phyloP scores from a whole-genome alignment of 2,113 vertebrate species.

The Sclerurus mexicanus region DNA sequence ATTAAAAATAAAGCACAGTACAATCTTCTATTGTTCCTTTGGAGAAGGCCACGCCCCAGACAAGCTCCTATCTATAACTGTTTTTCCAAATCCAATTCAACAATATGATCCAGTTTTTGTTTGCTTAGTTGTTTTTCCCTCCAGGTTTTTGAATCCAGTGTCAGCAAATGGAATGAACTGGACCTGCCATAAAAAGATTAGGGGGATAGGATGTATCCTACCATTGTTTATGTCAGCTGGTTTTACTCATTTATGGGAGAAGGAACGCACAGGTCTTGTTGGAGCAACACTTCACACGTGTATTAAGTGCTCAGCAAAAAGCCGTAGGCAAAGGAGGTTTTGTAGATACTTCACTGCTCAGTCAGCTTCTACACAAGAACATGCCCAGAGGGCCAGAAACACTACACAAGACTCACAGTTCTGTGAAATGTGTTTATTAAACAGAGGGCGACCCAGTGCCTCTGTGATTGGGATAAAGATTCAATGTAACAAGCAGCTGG shows the following conservation, averaged over 20 bases:
- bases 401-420: neutral
- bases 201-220: neutral
- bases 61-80: neutral
- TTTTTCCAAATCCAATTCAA: neutral
- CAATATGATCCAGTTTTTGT: rapidly evolving
- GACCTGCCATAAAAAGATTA: neutral
- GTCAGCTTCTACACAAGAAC: neutral
- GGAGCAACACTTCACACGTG: neutral
- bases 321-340: neutral
- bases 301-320: neutral
- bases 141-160: neutral
- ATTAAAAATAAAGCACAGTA: neutral
- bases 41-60: neutral
- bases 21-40: neutral
- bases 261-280: neutral
- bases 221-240: neutral
- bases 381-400: neutral
- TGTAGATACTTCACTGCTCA: neutral
- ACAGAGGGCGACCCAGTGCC: neutral
- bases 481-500: neutral
- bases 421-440: neutral
- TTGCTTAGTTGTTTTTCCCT: neutral
- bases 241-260: neutral
- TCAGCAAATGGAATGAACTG: neutral
- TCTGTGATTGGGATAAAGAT: neutral